phyloP scores from a whole-genome alignment of 1,140 invertebrate species.

The Cryptotermes secundus region DNA sequence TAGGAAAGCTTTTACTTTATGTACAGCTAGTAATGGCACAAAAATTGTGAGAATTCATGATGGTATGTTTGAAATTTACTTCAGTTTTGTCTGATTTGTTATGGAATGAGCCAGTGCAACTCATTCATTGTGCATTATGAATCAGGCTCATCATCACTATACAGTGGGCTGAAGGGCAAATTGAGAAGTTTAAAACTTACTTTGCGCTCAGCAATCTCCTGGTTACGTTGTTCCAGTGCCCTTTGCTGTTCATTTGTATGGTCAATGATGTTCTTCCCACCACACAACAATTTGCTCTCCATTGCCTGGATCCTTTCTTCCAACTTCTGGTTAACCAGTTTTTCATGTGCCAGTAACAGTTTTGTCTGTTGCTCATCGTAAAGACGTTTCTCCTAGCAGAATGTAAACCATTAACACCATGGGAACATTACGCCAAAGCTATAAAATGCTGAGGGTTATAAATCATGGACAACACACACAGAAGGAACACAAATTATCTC shows the following conservation, averaged over 20 bases:
- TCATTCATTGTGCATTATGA: too few species aligned
- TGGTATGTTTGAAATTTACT: too few species aligned
- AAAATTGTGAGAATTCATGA: too few species aligned
- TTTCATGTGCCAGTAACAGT: conserved; percentile 54
- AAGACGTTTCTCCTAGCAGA: conserved; percentile 58
- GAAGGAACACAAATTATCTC: too few species aligned
- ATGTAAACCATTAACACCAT: not conserved
- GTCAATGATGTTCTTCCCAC: conserved; percentile 84
- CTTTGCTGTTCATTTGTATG: conserved; percentile 87
- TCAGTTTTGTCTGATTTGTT: too few species aligned
- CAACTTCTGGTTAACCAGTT: conserved; percentile 55
- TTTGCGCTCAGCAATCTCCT: conserved; percentile 84
- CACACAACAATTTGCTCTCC: conserved; percentile 85
- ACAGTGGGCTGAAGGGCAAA: not conserved
- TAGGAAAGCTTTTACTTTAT: too few species aligned
- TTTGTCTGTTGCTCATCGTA: conserved; percentile 60
- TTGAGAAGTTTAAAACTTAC: conserved; percentile 49
- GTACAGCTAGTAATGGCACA: too few species aligned
- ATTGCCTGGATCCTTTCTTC: conserved; percentile 62
- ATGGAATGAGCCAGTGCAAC: too few species aligned
- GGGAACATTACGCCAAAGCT: too few species aligned
- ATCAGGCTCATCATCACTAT: too few species aligned
- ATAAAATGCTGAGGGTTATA: too few species aligned
- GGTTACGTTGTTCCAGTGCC: conserved; percentile 73
- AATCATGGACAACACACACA: too few species aligned